Conservation (phyloP, 2,888 invertebrate genomes). For the Drosophila trichaetosa region DNA sequence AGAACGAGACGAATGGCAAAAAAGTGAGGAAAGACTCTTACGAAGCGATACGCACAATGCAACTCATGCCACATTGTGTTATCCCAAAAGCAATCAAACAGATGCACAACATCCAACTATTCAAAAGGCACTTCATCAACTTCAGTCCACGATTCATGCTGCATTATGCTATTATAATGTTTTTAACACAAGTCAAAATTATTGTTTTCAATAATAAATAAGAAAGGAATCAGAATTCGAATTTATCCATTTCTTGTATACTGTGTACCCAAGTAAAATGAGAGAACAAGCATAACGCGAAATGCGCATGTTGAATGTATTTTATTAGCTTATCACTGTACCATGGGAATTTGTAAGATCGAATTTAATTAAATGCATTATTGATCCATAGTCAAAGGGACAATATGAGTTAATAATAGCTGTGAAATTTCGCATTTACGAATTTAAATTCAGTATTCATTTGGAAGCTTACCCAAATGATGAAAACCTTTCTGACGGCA, state of each 20-base stretch:
- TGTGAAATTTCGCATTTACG: neutral
- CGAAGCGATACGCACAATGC: conserved; percentile 31
- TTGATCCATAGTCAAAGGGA: neutral
- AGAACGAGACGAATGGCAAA: conserved; percentile 43
- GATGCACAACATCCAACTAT: conserved; percentile 49
- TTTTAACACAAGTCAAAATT: conserved; percentile 8
- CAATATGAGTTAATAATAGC: neutral
- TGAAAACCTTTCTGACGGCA: neutral
- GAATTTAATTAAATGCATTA: neutral
- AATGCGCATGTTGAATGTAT: neutral
- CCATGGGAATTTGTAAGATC: neutral
- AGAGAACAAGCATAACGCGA: neutral
- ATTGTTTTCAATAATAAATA: neutral
- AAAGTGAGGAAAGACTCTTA: conserved; percentile 17
- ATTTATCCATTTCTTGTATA: neutral
- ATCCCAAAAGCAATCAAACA: conserved; percentile 50
- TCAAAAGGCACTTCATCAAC: conserved; percentile 18
- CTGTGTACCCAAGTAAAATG: neutral
- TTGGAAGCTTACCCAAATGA: neutral
- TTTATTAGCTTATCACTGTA: neutral
- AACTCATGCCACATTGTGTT: conserved; percentile 60
- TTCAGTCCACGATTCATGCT: neutral
- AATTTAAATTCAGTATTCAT: neutral
- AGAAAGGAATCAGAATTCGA: neutral
- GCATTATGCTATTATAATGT: neutral